Evolutionary conservation across 2,113 vertebrate genomes (phyloP), one percentile per base, ranked within the genome.

Genomic region (Suricata suricatta): DNA sequence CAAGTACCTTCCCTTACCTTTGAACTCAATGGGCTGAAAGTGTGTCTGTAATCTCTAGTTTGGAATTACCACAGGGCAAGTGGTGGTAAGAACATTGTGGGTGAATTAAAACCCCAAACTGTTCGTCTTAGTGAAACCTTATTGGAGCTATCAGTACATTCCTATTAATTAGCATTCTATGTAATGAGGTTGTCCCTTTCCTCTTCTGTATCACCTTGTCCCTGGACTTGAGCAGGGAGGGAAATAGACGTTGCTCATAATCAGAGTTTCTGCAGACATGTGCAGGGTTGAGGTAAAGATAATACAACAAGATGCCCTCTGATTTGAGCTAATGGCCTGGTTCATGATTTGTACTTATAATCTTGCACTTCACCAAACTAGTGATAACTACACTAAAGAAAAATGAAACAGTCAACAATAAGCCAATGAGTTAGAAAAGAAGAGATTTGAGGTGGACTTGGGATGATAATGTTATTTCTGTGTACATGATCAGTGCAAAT

Each of bases 11-110:
- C 47, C 71, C 47, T 95, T 94, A 88, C 81, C 97, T 98, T 98
- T 98, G 98, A 98, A 98, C 97, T 98, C 95, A 85, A 33, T 52
- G 71, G 95, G 90, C 81, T 66, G 4, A 71, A 93, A 90, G 90
- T 88, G 63, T 96, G 57, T 35, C 68, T n/a, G 3, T 93, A 72
- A 76, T 86, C 95, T 88, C 81, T n/a, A 79, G 38, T 81, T 85
- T 68, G 50, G 60, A 90, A 93, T 95, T 90, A 85, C 71, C 52
- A 21, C 1, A 79, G 84, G 94, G 64, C 77, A 95, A 96, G 68
- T 79, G 94, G 66, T 77, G 6, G 63, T 88, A 47, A 79, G 88
- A 90, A 95, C 12, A 6, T 79, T 35, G 1, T 79, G 64, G 68
- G 11, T 93, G 81, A 87, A 93, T 92, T 72, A 83, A 97, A 96